Evolutionary conservation across 2,888 invertebrate genomes (phyloP), one percentile per base, ranked within the genome.

Genomic region (Cotesia congregata): DNA sequence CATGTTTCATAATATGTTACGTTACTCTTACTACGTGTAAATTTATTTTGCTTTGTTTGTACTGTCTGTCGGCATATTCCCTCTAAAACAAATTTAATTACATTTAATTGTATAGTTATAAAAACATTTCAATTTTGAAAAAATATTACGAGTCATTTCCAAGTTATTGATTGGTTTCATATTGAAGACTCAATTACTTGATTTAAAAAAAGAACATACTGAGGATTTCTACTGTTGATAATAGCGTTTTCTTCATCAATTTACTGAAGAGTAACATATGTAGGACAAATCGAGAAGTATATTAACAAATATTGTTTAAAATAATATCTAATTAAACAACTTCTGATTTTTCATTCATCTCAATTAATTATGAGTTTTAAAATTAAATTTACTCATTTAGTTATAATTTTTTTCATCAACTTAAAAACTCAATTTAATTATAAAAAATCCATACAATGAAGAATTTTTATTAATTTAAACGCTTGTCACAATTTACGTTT

Each of bases 221-320:
- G 0, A 12, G 9, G 12, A 12, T 12, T 12, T 50, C 12, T 4
- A 50, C 50, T 50, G 50, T 50, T 12, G 50, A 12, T 12, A 50
- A 50, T 12, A 12, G 50, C 50, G 50, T 7, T 50, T 50, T 50
- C 50, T 1, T 50, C 0, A 4, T 50, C 2, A 50, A 50, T 50
- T 50, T 4, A 50, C 12, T 50, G 50, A 50, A 50, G 50, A 50
- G 50, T 50, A 50, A 12, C 50, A 6, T 50, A 50, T 50, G 50
- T 50, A 50, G 50, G 50, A 50, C 9, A 50, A 50, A 12, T 9
- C 7, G 50, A 9, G 7, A 9, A 50, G 12, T 50, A 12, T 12
- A 50, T 74, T 78, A 12, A 74, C 82, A 68, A 82, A 81, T 79
- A 81, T 82, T 39, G 69, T 80, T 73, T 38, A 75, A 50, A n/a